Evolutionary conservation across 2,113 vertebrate species (phyloP).

Genomic region (Pteropus alecto): DNA sequence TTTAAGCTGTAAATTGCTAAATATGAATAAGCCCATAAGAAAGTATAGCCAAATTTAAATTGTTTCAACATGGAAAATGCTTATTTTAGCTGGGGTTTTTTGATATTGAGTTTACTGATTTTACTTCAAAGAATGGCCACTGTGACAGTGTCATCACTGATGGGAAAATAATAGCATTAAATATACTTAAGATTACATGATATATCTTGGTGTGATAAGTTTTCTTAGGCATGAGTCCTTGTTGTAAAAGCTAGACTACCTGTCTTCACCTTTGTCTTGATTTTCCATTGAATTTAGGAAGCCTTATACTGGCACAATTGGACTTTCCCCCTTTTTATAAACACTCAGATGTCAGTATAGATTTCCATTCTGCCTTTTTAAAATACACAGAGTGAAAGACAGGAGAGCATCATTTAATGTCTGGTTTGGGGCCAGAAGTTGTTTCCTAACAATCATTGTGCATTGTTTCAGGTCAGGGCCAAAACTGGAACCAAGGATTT

Average conservation of each 20-base stretch:
- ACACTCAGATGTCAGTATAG: neutral
- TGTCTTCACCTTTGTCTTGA: neutral
- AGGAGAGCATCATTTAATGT: neutral
- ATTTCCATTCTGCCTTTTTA: neutral
- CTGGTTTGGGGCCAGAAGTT: slow-evolving; percentile 21
- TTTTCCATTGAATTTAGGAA: slow-evolving; percentile 2
- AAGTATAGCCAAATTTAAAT: neutral
- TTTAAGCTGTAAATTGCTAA: neutral
- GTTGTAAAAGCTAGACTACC: neutral
- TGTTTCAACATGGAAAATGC: neutral
- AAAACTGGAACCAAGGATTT: slow-evolving; percentile 93
- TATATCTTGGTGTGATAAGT: neutral
- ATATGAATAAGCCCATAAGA: neutral
- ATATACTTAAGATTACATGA: neutral
- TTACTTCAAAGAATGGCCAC: neutral
- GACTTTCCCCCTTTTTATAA: neutral
- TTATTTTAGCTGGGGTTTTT: neutral
- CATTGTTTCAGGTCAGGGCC: slow-evolving; percentile 87
- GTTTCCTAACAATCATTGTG: slow-evolving; percentile 67
- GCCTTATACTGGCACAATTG: neutral
- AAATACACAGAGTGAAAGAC: neutral
- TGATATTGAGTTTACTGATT: neutral
- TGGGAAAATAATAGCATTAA: neutral
- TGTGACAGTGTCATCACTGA: neutral
- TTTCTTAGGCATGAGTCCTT: neutral